Evolutionary conservation across 2,888 invertebrate species (phyloP).

Genomic region (Trileptium ribeirensis): DNA sequence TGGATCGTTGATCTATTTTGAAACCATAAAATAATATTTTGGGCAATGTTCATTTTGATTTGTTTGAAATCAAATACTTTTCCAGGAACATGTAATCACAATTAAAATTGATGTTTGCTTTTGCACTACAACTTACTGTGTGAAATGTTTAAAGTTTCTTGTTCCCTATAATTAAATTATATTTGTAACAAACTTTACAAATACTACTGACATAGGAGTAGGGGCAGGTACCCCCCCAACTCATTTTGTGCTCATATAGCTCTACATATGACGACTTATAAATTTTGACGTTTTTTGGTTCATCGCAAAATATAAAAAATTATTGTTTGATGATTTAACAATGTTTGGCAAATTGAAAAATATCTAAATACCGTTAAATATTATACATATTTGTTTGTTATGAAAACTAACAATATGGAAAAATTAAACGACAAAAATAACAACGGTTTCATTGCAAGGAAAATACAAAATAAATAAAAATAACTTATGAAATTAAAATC

Average conservation of each 20-base stretch:
- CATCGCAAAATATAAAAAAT: too few species aligned
- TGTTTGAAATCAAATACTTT: constrained; percentile 45
- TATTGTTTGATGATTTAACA: too few species aligned
- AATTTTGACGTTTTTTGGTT: not conserved
- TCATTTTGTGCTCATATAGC: not conserved
- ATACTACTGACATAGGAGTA: too few species aligned
- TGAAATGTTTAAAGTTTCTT: not conserved
- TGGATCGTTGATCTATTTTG: constrained; percentile 52
- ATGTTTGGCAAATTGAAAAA: too few species aligned
- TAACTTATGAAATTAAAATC: too few species aligned
- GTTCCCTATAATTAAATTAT: not conserved
- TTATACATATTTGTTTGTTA: too few species aligned
- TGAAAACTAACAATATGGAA: too few species aligned
- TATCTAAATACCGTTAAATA: too few species aligned
- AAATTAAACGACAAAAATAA: too few species aligned
- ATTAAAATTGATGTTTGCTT: too few species aligned
- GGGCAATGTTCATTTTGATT: constrained; percentile 49
- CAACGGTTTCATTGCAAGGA: not conserved
- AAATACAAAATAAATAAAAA: not conserved
- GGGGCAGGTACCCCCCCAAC: too few species aligned
- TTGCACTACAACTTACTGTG: too few species aligned
- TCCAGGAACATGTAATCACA: constrained; percentile 34
- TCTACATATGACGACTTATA: not conserved
- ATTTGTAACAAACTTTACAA: not conserved
- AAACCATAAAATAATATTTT: constrained; percentile 48